These are phyloP conservation scores for Eretmocerus hayati DNA, from an alignment of 2,888 invertebrate genomes.

Conservation along the genomic window DNA sequence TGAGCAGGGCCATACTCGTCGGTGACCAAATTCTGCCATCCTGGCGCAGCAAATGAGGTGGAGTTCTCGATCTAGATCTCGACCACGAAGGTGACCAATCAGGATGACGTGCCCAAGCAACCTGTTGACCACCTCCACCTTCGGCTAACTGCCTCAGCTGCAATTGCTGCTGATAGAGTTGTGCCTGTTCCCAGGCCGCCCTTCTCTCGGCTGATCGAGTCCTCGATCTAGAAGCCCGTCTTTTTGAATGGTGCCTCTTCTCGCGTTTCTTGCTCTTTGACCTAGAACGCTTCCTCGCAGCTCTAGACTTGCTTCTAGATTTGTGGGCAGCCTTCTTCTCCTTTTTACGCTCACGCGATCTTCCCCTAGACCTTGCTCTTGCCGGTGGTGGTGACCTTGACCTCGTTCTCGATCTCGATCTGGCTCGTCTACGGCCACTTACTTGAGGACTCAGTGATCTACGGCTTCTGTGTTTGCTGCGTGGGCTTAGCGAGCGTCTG, in stretches of 20 bases:
- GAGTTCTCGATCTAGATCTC: conserved; percentile 52
- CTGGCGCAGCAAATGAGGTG: conserved; percentile 27
- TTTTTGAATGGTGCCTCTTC: conserved; percentile 14
- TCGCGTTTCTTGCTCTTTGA: conserved; percentile 24
- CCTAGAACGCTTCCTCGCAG: conserved; percentile 28
- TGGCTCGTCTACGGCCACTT: neutral
- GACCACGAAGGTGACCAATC: conserved; percentile 55
- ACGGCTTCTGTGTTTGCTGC: neutral
- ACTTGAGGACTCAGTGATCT: neutral
- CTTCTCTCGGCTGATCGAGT: conserved; percentile 29
- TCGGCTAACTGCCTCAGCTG: conserved; percentile 20
- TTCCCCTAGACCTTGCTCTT: conserved; percentile 29
- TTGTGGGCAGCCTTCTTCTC: neutral
- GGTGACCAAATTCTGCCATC: conserved; percentile 54
- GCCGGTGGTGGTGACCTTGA: conserved; percentile 23
- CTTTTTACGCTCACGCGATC: conserved; percentile 19
- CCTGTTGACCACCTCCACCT: conserved; percentile 20
- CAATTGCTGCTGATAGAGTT: conserved; percentile 19
- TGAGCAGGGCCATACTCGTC: conserved; percentile 46
- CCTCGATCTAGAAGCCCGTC: conserved; percentile 27
- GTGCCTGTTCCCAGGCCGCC: conserved; percentile 35
- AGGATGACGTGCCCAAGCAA: conserved; percentile 42
- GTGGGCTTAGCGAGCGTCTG: conserved; percentile 1
- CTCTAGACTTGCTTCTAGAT: neutral
- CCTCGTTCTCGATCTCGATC: conserved; percentile 31